phyloP scores from a whole-genome alignment of 2,888 invertebrate species.

The Cheilosia soror region DNA sequence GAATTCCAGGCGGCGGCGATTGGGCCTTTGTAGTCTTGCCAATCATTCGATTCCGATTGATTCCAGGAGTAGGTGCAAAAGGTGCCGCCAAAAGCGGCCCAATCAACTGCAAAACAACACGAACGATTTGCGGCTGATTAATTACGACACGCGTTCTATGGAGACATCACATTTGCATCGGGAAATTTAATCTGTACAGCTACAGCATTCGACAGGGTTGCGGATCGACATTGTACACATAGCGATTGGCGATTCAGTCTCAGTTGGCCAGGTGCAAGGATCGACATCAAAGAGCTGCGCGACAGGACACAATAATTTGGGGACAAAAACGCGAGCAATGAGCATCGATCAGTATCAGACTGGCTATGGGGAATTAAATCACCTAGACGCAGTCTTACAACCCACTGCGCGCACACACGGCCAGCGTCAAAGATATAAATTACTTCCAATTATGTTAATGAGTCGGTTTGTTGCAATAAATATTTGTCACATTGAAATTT shows the following conservation, averaged over 20 bases:
- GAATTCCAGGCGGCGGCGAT: conserved; percentile 33
- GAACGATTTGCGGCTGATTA: conserved; percentile 61
- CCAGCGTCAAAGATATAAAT: conserved; percentile 73
- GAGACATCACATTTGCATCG: conserved; percentile 56
- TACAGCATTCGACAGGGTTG: conserved; percentile 42
- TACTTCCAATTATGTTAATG: conserved; percentile 78
- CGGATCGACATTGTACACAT: conserved; percentile 31
- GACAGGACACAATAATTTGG: conserved; percentile 37
- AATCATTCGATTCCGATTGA: conserved; percentile 69
- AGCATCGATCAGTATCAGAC: conserved; percentile 62
- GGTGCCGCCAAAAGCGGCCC: conserved; percentile 44
- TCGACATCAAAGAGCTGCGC: conserved; percentile 43
- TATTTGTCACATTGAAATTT: conserved; percentile 73
- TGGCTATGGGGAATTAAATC: conserved; percentile 33
- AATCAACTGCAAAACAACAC: conserved; percentile 23
- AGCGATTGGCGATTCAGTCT: conserved; percentile 21
- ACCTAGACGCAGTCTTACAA: conserved; percentile 17
- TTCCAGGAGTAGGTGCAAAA: conserved; percentile 39
- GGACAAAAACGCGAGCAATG: conserved; percentile 28
- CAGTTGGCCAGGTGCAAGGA: conserved; percentile 4
- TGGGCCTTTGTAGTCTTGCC: conserved; percentile 32
- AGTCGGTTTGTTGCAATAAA: conserved; percentile 76
- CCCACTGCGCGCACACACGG: conserved; percentile 27
- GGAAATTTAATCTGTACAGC: conserved; percentile 26
- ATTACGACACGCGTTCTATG: conserved; percentile 50